A percentile compares a stretch with the other conserved stretches of the same genome.
Conservation (phyloP, 2,797 vertebrate species). For the Menidia menidia region DNA sequence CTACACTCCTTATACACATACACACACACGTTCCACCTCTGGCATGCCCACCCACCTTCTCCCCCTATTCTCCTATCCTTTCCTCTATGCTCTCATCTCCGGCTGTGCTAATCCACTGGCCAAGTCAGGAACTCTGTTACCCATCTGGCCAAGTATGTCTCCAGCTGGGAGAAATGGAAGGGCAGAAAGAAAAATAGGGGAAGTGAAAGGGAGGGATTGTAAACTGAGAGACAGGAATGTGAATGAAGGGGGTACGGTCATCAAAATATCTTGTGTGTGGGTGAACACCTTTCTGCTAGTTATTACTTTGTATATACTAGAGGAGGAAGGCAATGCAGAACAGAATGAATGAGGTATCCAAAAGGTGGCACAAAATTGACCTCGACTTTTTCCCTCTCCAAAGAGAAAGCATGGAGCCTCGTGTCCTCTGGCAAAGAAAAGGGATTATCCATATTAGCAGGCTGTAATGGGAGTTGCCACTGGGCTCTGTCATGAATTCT, state of each 20-base stretch:
- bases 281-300: slow-evolving; percentile 12
- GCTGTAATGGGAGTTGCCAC: slow-evolving; percentile 45
- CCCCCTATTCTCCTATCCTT: slow-evolving; percentile 50
- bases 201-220: slow-evolving; percentile 30
- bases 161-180: slow-evolving; percentile 70
- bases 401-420: slow-evolving; percentile 41
- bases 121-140: slow-evolving; percentile 79
- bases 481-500: slow-evolving; percentile 40
- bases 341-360: background rate
- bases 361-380: slow-evolving; percentile 27
- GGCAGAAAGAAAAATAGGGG: slow-evolving; percentile 42
- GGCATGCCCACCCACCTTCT: slow-evolving; percentile 70
- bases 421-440: slow-evolving; percentile 41
- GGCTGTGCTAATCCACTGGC: slow-evolving; percentile 78
- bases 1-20: slow-evolving; percentile 42
- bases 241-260: slow-evolving; percentile 14
- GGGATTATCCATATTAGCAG: slow-evolving; percentile 44
- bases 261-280: slow-evolving; percentile 25
- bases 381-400: slow-evolving; percentile 25
- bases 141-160: slow-evolving; percentile 78
- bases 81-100: slow-evolving; percentile 69
- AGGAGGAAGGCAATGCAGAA: slow-evolving; percentile 9
- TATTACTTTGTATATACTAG: slow-evolving; percentile 19
- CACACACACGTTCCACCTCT: slow-evolving; percentile 48
- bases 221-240: slow-evolving; percentile 35